Conservation (phyloP, 2,888 invertebrate genomes). For the Fragum fragum region DNA sequence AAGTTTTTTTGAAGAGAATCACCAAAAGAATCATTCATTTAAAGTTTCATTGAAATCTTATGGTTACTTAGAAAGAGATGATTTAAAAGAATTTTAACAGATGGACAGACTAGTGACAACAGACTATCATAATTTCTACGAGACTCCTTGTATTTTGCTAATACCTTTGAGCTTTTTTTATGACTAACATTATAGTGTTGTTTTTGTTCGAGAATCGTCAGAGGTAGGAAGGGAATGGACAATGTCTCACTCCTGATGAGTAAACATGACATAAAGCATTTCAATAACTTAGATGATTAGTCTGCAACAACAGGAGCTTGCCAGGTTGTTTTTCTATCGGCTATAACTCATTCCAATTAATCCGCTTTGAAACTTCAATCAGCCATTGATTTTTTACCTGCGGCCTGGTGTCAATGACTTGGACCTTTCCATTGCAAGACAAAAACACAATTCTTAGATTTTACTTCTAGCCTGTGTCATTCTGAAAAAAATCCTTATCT, state of each 20-base stretch:
- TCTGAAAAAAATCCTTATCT: no score
- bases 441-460: background rate
- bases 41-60: no score
- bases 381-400: slow-evolving; percentile 26
- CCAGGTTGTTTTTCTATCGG: slow-evolving; percentile 20
- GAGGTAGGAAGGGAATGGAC: background rate
- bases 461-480: no score
- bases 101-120: no score
- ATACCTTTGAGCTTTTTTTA: no score
- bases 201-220: background rate
- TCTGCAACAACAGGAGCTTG: slow-evolving; percentile 28
- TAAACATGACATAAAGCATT: slow-evolving; percentile 21
- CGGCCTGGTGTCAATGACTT: background rate
- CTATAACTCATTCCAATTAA: slow-evolving; percentile 25
- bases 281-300: slow-evolving; percentile 21
- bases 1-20: no score
- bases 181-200: no score
- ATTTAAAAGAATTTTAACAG: no score
- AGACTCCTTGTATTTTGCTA: no score
- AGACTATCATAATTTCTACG: no score
- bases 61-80: no score
- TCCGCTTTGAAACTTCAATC: slow-evolving; percentile 22
- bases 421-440: background rate
- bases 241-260: slow-evolving; percentile 14
- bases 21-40: no score